Base-by-base conservation (phyloP, 2,888 invertebrate genomes). In the Omphaloscelis lunosa region DNA sequence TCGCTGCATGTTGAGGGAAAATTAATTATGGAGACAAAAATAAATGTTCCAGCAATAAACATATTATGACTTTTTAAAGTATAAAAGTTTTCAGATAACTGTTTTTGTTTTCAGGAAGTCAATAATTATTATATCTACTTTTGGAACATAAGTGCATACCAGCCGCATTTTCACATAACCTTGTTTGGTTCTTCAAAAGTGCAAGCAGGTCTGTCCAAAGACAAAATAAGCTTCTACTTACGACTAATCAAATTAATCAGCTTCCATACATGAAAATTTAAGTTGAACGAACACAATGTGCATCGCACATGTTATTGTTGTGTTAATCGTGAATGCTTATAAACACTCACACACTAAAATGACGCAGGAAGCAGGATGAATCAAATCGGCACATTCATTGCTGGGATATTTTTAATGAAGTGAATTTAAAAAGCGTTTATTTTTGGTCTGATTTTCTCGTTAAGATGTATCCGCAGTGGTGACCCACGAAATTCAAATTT, bases 251-350 rank as follows among this genome's bases (percentile, higher is more conserved):
- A 75, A n/a, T 51, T 15, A 41, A 70, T 70, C 53, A 84, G 67
- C 72, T 72, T 76, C 34, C 27, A 51, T 34, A 27, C 51, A 72
- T 71, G 48, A 45, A 71, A 77, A 71, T 51, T 17, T 67, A 67
- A 63, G 48, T 73, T 73, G 73, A 72, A 63, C 39, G n/a, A 27
- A 34, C 77, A 56, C 89, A 92, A 92, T 86, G 89, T 93, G 93
- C 86, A 72, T 56, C 83, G 86, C 93, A 93, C 88, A 89, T 93
- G 93, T 89, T 84, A 59, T 77, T 86, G 78, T 86, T 88, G 73
- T 72, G 59, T 53, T 80, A 79, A 71, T 67, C 75, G 8, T 56
- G 69, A 39, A 59, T 75, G 27, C 56, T 72, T 75, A 70, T 85
- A 88, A 88, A 89, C 88, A 88, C 77, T 74, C 61, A 2, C 51